A percentile compares a stretch with the other conserved stretches of the same genome.
Evolutionary conservation across 1,140 invertebrate genomes (phyloP).

Genomic region (Philaenus spumarius): DNA sequence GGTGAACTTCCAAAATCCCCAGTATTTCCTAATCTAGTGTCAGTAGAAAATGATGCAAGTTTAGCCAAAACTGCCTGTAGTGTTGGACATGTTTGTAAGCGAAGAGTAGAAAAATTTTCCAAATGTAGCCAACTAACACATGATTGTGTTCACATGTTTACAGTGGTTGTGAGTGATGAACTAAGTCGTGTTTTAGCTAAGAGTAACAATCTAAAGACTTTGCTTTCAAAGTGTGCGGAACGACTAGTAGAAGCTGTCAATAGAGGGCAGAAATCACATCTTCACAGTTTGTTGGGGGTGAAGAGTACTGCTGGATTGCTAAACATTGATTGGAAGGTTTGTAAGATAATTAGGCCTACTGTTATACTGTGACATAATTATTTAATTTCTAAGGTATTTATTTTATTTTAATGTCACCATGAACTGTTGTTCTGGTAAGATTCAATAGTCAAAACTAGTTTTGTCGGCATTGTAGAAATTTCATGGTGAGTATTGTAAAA

Average conservation of each 20-base stretch:
- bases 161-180: conserved; percentile 49
- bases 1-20: conserved; percentile 73
- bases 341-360: too few relatives aligned
- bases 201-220: conserved; percentile 42
- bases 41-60: conserved; percentile 82
- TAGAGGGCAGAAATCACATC: conserved; percentile 26
- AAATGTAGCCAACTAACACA: conserved; percentile 57
- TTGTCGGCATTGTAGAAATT: too few relatives aligned
- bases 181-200: conserved; percentile 44
- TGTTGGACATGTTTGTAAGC: conserved; percentile 74
- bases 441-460: too few relatives aligned
- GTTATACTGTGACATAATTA: too few relatives aligned
- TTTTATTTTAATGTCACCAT: too few relatives aligned
- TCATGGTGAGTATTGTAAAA: too few relatives aligned
- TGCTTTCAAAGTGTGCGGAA: conserved; percentile 42
- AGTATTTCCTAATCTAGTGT: conserved; percentile 68
- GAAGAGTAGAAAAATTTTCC: conserved; percentile 65
- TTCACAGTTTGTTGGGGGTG: conserved; percentile 28
- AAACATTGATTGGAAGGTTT: conserved; percentile 28
- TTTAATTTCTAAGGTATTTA: background rate
- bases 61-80: conserved; percentile 84
- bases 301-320: conserved; percentile 17
- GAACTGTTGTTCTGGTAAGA: too few relatives aligned
- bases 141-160: conserved; percentile 56
- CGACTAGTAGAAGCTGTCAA: conserved; percentile 36